These are phyloP conservation scores for Pipistrellus pygmaeus DNA, from an alignment of 2,797 vertebrate genomes.

Conservation along the genomic window DNA sequence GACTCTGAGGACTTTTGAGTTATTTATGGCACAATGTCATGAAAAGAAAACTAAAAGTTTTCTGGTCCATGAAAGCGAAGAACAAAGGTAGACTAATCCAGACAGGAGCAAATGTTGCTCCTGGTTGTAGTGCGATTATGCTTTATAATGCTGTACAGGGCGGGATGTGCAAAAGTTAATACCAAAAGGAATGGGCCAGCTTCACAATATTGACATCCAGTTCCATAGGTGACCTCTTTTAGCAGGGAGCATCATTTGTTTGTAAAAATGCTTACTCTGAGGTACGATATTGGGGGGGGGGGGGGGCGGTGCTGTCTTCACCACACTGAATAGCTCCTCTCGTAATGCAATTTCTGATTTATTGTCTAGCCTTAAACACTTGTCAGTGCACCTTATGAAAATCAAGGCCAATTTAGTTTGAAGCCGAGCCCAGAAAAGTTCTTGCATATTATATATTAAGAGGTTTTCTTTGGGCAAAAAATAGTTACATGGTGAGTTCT, in stretches of 20 bases:
- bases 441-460: constrained; percentile 22
- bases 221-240: neutral
- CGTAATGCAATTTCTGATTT: constrained; percentile 20
- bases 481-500: constrained; percentile 37
- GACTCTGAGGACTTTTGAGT: neutral
- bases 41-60: neutral
- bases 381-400: constrained; percentile 28
- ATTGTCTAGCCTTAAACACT: constrained; percentile 38
- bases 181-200: neutral
- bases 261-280: neutral
- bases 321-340: neutral
- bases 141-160: neutral
- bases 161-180: constrained; percentile 26
- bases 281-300: neutral
- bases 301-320: neutral
- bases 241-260: neutral
- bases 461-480: constrained; percentile 66
- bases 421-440: constrained; percentile 55
- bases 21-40: neutral
- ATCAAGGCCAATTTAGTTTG: constrained; percentile 64
- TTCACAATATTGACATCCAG: neutral
- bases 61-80: constrained; percentile 12
- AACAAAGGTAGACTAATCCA: neutral
- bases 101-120: neutral
- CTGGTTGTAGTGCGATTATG: neutral